A percentile compares a stretch with the other conserved stretches of the same genome.
These are phyloP conservation scores for Dascillus cervinus DNA, from an alignment of 2,888 invertebrate species.

Conservation along the genomic window DNA sequence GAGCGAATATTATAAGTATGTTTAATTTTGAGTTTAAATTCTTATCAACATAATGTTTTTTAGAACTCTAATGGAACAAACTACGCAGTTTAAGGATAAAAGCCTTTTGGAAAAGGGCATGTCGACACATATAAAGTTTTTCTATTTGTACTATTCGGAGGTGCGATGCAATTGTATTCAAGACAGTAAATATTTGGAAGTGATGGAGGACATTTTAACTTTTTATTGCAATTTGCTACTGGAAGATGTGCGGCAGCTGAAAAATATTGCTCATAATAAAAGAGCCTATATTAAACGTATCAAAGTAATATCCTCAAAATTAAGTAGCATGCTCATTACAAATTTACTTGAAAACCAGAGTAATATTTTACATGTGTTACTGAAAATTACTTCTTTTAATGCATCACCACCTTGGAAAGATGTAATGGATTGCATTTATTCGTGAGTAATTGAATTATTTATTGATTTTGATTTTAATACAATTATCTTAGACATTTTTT, in stretches of 20 bases:
- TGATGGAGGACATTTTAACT: constrained; percentile 27
- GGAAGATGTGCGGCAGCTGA: constrained; percentile 17
- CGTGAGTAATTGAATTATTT: constrained; percentile 17
- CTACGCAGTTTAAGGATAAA: constrained; percentile 19
- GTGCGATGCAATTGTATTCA: constrained; percentile 16
- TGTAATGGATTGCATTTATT: constrained; percentile 24
- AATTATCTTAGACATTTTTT: constrained; percentile 23
- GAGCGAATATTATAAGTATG: constrained; percentile 25
- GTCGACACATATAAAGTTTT: constrained; percentile 22
- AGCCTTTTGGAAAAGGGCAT: constrained; percentile 16
- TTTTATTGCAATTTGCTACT: constrained; percentile 24
- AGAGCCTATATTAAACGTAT: constrained; percentile 14
- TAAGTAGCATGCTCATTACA: constrained; percentile 20
- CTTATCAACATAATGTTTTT: constrained; percentile 9
- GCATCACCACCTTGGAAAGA: constrained; percentile 16
- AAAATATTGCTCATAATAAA: constrained; percentile 15
- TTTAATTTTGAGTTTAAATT: constrained; percentile 6
- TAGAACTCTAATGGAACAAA: constrained; percentile 22
- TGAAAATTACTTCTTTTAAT: constrained; percentile 18
- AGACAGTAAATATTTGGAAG: constrained; percentile 20
- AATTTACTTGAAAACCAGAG: constrained; percentile 22
- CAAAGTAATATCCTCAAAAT: constrained; percentile 11
- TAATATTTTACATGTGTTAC: constrained; percentile 27
- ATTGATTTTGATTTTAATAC: constrained; percentile 4
- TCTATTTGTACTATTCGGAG: constrained; percentile 22